These are phyloP conservation scores for Pterocles gutturalis DNA, from an alignment of 2,113 vertebrate species.

Conservation along the genomic window DNA sequence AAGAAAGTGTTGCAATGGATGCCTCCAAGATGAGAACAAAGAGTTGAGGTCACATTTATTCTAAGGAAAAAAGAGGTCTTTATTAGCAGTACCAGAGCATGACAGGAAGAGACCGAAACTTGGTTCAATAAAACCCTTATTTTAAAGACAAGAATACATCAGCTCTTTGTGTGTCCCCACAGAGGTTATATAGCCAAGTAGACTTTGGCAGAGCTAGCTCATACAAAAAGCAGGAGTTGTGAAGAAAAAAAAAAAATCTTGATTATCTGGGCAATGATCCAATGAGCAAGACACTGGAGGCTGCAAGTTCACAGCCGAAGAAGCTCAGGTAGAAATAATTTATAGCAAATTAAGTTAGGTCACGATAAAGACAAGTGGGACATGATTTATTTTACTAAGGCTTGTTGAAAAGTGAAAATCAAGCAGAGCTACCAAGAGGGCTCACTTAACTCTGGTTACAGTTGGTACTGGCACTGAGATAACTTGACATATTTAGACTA, in stretches of 20 bases:
- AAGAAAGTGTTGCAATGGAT: not conserved
- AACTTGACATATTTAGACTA: not conserved
- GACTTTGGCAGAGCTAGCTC: constrained; percentile 8
- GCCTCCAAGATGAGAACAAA: not conserved
- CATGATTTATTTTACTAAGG: constrained; percentile 41
- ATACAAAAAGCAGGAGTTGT: constrained; percentile 36
- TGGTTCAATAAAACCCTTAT: constrained; percentile 7
- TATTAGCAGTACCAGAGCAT: not conserved
- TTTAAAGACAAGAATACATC: constrained; percentile 30
- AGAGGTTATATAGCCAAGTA: constrained; percentile 21
- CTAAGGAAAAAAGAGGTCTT: constrained; percentile 14
- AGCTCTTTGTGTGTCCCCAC: not conserved
- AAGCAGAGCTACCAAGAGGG: constrained; percentile 12
- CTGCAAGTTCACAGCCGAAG: constrained; percentile 15
- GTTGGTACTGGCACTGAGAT: not conserved
- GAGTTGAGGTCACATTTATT: not conserved
- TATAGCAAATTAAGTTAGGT: constrained; percentile 59
- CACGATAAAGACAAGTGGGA: constrained; percentile 31
- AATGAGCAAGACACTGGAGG: not conserved
- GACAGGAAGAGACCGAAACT: not conserved
- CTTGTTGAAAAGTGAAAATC: constrained; percentile 36
- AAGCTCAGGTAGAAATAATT: constrained; percentile 61
- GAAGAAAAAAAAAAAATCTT: not conserved
- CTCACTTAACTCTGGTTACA: constrained; percentile 14
- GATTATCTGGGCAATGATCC: constrained; percentile 56